Conservation (phyloP, 2,888 invertebrate genomes). For the Lysandra coridon region DNA sequence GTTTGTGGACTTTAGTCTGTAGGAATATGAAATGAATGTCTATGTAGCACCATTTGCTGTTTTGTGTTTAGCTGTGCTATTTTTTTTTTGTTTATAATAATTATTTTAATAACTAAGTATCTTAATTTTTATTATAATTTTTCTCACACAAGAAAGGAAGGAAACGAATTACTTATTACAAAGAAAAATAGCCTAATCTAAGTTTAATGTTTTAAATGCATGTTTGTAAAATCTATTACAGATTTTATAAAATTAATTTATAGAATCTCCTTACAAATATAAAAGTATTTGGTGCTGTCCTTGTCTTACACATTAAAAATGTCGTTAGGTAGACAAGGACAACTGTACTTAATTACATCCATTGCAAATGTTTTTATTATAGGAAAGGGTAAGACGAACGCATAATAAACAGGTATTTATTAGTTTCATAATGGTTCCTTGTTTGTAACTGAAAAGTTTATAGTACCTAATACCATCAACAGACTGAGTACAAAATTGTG, state of each 20-base stretch:
- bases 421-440: slow-evolving; percentile 6
- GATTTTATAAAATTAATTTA: not conserved
- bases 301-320: not conserved
- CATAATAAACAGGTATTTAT: slow-evolving; percentile 4
- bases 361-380: not conserved
- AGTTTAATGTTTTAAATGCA: not conserved
- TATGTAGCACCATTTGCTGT: not conserved
- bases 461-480: slow-evolving; percentile 37
- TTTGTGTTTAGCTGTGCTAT: slow-evolving; percentile 7
- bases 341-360: too few relatives aligned
- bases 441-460: slow-evolving; percentile 4
- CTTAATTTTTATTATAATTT: not conserved
- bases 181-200: not conserved
- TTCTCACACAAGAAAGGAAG: not conserved
- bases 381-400: not conserved
- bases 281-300: not conserved
- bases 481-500: slow-evolving; percentile 64
- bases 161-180: not conserved
- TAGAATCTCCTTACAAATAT: not conserved
- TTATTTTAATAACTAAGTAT: not conserved
- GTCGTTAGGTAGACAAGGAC: too few relatives aligned
- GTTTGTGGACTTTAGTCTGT: not conserved
- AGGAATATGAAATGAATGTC: not conserved
- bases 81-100: not conserved
- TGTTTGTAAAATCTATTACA: not conserved